Percentiles rank a stretch among this genome's conserved stretches.
Conservation (phyloP, 2,888 invertebrate genomes). For the Tenodera sinensis region DNA sequence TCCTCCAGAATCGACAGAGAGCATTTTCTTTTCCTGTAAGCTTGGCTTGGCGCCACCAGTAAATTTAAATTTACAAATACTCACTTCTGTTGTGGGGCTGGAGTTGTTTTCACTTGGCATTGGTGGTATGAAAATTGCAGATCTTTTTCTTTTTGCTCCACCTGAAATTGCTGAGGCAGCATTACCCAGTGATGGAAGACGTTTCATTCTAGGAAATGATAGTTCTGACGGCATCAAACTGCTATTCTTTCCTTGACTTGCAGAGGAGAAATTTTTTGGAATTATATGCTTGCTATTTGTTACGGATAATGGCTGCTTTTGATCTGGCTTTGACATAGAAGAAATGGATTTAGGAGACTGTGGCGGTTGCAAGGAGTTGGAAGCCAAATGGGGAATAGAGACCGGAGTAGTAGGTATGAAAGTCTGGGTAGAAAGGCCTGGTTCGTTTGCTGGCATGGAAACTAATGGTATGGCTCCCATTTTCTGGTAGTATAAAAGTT, state of each 20-base stretch:
- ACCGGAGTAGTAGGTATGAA: conserved; percentile 39
- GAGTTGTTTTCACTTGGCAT: conserved; percentile 70
- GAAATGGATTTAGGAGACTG: conserved; percentile 6
- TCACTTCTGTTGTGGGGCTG: conserved; percentile 78
- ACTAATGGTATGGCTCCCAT: conserved; percentile 53
- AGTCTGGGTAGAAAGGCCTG: conserved; percentile 34
- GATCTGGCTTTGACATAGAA: background rate
- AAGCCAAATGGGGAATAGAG: conserved; percentile 45
- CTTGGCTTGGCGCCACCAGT: conserved; percentile 87
- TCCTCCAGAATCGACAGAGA: conserved; percentile 85
- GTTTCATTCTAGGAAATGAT: conserved; percentile 29
- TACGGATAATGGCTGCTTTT: background rate
- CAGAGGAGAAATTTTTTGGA: conserved; percentile 27
- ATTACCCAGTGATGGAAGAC: conserved; percentile 23
- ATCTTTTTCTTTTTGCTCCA: conserved; percentile 63
- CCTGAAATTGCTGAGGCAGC: conserved; percentile 20
- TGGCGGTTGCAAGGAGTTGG: conserved; percentile 32
- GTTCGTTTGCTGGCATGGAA: conserved; percentile 19
- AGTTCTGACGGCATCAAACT: conserved; percentile 22
- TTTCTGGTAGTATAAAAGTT: conserved; percentile 70
- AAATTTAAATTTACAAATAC: conserved; percentile 91
- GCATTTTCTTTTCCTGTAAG: conserved; percentile 86
- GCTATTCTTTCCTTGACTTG: conserved; percentile 11
- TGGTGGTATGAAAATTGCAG: conserved; percentile 81
- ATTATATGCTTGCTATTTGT: conserved; percentile 10